phyloP scores from a whole-genome alignment of 2,113 vertebrate genomes.

The Choloepus hoffmanni region DNA sequence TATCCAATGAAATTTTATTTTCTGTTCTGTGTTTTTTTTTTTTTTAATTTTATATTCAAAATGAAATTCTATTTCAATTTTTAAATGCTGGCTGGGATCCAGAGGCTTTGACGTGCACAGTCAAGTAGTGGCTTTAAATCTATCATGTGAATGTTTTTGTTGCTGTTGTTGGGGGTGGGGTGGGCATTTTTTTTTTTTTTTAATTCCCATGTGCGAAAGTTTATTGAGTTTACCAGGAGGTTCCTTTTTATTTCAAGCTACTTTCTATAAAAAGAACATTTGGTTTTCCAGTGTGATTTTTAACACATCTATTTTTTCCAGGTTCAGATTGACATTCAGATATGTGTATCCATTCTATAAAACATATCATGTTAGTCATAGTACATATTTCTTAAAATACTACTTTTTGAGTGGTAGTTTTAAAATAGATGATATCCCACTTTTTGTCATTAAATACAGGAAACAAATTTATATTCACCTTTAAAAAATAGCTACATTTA shows the following conservation, averaged over 20 bases:
- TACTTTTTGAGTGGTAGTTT: conserved; percentile 83
- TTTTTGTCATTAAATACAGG: conserved; percentile 89
- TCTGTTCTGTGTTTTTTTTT: background rate
- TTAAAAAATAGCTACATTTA: conserved; percentile 88
- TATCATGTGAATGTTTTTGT: background rate
- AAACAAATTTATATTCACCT: conserved; percentile 82
- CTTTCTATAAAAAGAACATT: conserved; percentile 76
- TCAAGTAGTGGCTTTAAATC: conserved; percentile 75
- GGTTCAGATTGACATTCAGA: conserved; percentile 77
- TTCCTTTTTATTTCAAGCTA: background rate
- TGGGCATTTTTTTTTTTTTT: background rate
- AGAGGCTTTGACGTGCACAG: conserved; percentile 58
- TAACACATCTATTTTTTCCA: conserved; percentile 71
- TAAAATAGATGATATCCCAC: conserved; percentile 82
- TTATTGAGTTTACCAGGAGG: conserved; percentile 85
- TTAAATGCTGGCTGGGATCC: background rate
- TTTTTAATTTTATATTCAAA: too few species aligned
- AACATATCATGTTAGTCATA: conserved; percentile 82
- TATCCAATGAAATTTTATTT: background rate
- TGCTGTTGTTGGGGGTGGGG: background rate
- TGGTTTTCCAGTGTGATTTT: conserved; percentile 67
- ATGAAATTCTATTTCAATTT: background rate
- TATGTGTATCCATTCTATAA: conserved; percentile 78
- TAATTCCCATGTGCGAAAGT: conserved; percentile 80
- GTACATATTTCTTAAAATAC: conserved; percentile 82